Percentiles rank a stretch among this genome's conserved stretches.
These are phyloP conservation scores for Crotalus viridis DNA, from an alignment of 2,113 vertebrate species.

Conservation along the genomic window DNA sequence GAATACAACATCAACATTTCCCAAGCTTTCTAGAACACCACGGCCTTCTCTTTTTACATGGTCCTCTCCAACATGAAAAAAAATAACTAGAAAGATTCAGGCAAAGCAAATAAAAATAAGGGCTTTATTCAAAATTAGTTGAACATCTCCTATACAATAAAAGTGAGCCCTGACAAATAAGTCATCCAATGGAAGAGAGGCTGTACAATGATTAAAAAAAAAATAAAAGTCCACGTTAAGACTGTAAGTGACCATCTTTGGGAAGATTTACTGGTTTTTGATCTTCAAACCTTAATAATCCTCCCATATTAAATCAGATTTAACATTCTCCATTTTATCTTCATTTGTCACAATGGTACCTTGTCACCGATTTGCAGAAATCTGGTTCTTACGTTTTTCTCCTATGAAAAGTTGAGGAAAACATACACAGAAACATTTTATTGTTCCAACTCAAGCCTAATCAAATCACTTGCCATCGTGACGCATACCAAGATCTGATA, in stretches of 20 bases:
- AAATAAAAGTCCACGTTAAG: background rate
- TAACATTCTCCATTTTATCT: background rate
- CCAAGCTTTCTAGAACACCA: background rate
- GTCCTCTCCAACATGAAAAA: background rate
- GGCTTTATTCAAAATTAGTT: conserved; percentile 3
- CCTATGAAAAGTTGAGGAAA: conserved; percentile 2
- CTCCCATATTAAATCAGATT: background rate
- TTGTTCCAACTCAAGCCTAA: background rate
- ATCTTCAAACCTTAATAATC: background rate
- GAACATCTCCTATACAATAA: background rate
- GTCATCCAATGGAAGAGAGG: background rate
- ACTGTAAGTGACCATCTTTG: background rate
- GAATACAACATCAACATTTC: background rate
- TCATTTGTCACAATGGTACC: background rate
- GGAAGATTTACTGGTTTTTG: background rate
- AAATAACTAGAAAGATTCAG: background rate
- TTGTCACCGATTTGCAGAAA: background rate
- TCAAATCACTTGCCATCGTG: background rate
- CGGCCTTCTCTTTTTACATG: background rate
- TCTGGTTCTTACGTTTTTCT: background rate
- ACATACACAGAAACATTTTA: background rate
- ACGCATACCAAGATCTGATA: background rate
- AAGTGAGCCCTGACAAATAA: background rate
- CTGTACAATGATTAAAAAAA: background rate
- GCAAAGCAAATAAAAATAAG: background rate